Evolutionary conservation across 2,888 invertebrate genomes (phyloP), one percentile per base, ranked within the genome.

Genomic region (Idaea dimidiata): DNA sequence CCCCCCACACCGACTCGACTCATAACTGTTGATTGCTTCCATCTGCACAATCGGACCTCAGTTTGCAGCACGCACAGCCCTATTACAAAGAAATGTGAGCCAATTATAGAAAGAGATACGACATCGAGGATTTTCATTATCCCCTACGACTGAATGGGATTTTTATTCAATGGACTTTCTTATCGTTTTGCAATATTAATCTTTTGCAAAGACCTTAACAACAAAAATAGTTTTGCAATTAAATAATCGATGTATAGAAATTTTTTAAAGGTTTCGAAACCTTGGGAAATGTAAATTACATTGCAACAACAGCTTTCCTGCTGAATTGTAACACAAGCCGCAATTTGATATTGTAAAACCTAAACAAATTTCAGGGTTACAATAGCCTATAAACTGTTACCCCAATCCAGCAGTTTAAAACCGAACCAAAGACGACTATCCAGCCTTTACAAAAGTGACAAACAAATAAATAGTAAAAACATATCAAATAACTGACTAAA

Each of bases 11-110:
- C 69, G 63, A 63, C 69, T 64, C 63, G 68, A 66, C 78, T 86
- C 85, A 87, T 88, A 88, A 87, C 86, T 82, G 84, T 88, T 88
- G 88, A 88, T 89, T 88, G 87, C 82, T 82, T 78, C 77, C 79
- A 76, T 75, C 74, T 70, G 73, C 78, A 83, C 84, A 83, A 82
- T 83, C 76, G 79, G 73, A 83, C 83, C 81, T 76, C 80, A 81
- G 81, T 80, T 76, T 76, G 70, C 72, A 78, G 74, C 81, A 88
- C 85, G 86, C 86, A 87, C 78, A 75, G 74, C 71, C 71, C 73
- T 75, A 75, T 77, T 79, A 86, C 83, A 86, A 88, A 85, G 84
- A 82, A 84, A 84, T 78, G 80, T 81, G 81, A 84, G 84, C 82
- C 86, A 86, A 87, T 89, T 89, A 86, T 80, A 86, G 86, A 88